Evolutionary conservation across 2,797 vertebrate genomes (phyloP), one percentile per base, ranked within the genome.

Genomic region (Sarcoramphus papa): DNA sequence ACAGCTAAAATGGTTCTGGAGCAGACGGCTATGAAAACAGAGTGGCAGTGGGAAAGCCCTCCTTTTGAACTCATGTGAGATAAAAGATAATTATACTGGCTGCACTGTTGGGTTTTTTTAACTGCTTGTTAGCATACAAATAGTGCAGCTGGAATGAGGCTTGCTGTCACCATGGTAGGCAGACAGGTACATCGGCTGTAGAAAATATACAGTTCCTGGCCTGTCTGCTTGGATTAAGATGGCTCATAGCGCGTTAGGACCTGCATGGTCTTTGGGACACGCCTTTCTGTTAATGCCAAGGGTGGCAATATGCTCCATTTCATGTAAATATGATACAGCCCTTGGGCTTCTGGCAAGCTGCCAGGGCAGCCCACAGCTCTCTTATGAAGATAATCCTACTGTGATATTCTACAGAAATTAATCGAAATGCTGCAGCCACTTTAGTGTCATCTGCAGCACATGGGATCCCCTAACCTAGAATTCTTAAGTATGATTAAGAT

Each of bases 11-110:
- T 70, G 72, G 56, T 51, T 96, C 41, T 95, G 78, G 67, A 92
- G 85, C 47, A 96, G 95, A 91, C 15, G 0, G 64, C 85, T 82
- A 82, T 69, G 84, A 91, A 95, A 89, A 85, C 53, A 60, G 91
- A 85, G 45, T 17, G 48, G 81, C 57, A 85, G 68, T 92, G 87
- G 95, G 69, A 93, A 85, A 90, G 93, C 60, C 84, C 86, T 92
- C 72, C 75, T 88, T 90, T 54, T 94, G 93, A 95, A 95, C 88
- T 85, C 86, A 24, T 85, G 83, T 78, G 85, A 88, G 90, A 96
- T 94, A 89, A 79, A 90, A 89, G 85, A 82, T 92, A 92, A 92
- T 93, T 95, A 90, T 12, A 80, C 54, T 69, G 75, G 53, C 78
- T 90, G 75, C 47, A 37, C 56, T 72, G 28, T 0, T 74, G 65